Conservation (phyloP, 2,888 invertebrate species). For the Pristionchus mayeri region DNA sequence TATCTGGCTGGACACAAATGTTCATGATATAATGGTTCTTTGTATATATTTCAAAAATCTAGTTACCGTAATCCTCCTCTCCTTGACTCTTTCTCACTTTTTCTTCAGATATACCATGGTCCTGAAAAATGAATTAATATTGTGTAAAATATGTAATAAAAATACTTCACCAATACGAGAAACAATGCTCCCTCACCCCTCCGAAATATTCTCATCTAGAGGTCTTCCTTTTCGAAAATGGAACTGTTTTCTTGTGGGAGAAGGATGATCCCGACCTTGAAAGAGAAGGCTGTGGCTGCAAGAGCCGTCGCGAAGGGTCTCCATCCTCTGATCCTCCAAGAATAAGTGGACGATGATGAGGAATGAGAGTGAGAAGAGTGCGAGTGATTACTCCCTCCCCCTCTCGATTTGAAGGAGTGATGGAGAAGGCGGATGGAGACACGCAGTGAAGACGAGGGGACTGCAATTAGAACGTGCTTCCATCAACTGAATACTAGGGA, state of each 20-base stretch:
- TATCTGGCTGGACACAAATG: too few relatives aligned
- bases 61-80: constrained; percentile 19
- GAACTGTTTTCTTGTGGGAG: too few relatives aligned
- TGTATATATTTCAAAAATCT: too few relatives aligned
- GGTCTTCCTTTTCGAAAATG: too few relatives aligned
- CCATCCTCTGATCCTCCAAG: neutral
- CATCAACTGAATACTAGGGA: neutral
- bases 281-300: constrained; percentile 34
- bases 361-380: neutral
- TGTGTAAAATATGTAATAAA: too few relatives aligned
- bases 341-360: constrained; percentile 5
- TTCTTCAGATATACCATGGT: constrained; percentile 41
- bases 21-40: too few relatives aligned
- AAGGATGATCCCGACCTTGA: constrained; percentile 38
- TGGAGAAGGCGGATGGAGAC: neutral
- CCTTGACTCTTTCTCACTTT: constrained; percentile 5
- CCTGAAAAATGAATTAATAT: too few relatives aligned
- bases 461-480: neutral
- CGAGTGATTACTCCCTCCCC: neutral
- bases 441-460: constrained; percentile 2
- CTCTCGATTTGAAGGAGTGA: neutral
- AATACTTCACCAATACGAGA: too few relatives aligned
- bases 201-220: too few relatives aligned
- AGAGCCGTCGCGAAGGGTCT: neutral
- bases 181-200: too few relatives aligned